Evolutionary conservation across 2,888 invertebrate species (phyloP), one percentile per base, ranked within the genome.

Genomic region (Neria commutata): DNA sequence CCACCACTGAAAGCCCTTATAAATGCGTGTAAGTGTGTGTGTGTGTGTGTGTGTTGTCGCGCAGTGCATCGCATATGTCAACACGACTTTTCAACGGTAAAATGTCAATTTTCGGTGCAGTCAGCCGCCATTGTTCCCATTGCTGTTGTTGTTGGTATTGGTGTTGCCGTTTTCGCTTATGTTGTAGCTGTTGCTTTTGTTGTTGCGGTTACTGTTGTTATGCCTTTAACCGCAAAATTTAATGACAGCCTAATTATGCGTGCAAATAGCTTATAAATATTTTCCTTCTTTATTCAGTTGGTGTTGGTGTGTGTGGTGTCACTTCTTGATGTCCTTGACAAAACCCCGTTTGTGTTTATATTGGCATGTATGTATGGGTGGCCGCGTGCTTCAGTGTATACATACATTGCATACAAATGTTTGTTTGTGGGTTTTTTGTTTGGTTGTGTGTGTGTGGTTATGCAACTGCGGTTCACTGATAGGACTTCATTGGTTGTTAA

Each of bases 221-320:
- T 11, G n/a, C 37, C n/a, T n/a, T 37, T 65, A 72, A 66, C 74
- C 73, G 73, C 75, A 69, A 70, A 71, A 70, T 76, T 75, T 76
- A 75, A 75, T 76, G 78, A 78, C 78, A 78, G 69, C 67, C 78
- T 77, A 77, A 77, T 77, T 77, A 77, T 78, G 78, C 76, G 77
- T 75, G 75, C 74, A 78, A 78, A 77, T 75, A 77, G 68, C 75
- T 75, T 75, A 77, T 77, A 78, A 77, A 77, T 78, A 76, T 77
- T 77, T 77, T 68, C 73, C 71, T 67, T 67, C 56, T 64, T 67
- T 62, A 63, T 69, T 68, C 58, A 46, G 55, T 49, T 52, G 46
- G n/a, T n/a, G n/a, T 40, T 54, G 62, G 33, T 62, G 54, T 37
- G 45, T 54, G 62, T 54, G 48, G 50, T 57, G 58, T 61, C 57